Conservation (phyloP, 2,888 invertebrate species). For the Cephus pygmeus region DNA sequence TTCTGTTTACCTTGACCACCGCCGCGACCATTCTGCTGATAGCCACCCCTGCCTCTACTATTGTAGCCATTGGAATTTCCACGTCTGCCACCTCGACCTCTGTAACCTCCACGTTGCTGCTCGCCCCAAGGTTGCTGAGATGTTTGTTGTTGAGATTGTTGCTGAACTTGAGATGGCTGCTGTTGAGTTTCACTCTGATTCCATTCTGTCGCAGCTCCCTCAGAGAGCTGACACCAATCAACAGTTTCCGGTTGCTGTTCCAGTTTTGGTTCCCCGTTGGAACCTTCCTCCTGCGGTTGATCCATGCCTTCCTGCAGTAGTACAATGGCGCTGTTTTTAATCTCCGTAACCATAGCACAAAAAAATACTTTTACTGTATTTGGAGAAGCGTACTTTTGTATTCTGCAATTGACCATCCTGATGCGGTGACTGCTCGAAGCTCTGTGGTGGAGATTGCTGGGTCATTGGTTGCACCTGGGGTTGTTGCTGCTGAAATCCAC, state of each 20-base stretch:
- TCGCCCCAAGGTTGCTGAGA: conserved; percentile 58
- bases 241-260: conserved; percentile 47
- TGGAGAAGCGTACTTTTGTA: background rate
- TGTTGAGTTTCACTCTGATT: conserved; percentile 64
- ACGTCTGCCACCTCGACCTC: conserved; percentile 68
- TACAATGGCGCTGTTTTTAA: background rate
- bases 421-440: conserved; percentile 24
- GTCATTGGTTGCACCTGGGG: conserved; percentile 27
- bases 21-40: conserved; percentile 64
- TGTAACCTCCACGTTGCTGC: conserved; percentile 58
- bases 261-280: conserved; percentile 39
- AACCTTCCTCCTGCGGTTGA: conserved; percentile 46
- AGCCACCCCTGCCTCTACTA: conserved; percentile 68
- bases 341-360: background rate
- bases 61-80: conserved; percentile 69
- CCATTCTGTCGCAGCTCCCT: conserved; percentile 52
- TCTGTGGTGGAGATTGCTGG: conserved; percentile 27
- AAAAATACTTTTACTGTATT: background rate
- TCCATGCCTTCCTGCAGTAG: conserved; percentile 47
- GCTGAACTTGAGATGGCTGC: conserved; percentile 52
- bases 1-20: conserved; percentile 50
- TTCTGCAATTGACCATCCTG: conserved; percentile 16
- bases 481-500: conserved; percentile 51
- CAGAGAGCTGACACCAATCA: conserved; percentile 58
- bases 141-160: conserved; percentile 46